Base-by-base conservation (phyloP, 2,888 invertebrate genomes). In the Polymixis lichenea region DNA sequence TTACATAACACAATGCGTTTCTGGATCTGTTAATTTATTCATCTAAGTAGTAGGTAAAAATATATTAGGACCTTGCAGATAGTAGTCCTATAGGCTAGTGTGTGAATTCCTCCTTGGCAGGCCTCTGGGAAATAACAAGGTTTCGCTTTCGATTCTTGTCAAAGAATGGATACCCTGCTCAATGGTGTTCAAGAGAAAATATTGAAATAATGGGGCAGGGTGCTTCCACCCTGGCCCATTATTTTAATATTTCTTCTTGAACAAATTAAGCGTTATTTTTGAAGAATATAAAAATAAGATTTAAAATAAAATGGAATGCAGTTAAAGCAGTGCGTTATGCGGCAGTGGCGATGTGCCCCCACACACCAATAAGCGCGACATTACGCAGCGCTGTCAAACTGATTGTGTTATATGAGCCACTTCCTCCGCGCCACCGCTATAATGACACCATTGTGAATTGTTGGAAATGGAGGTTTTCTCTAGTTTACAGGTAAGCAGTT, bases 361-460 rank as follows among this genome's bases (percentile, higher is more conserved):
- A 25, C 83, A 66, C 84, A 66, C 67, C 80, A 75, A 70, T 76
- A 79, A 60, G 60, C 71, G 56, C 22, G 9, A 67, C 70, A 38
- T 28, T 72, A 68, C 74, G 68, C 72, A 43, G 43, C 38, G 66
- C 61, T 86, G 88, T 78, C 86, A 70, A 55, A 28, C 65, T 86
- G 80, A 86, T 86, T 83, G 78, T 88, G 62, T 69, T 88, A 80
- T 86, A 86, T 69, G 87, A 84, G 77, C 58, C 68, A 62, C 76
- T 80, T 85, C 74, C 65, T 73, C 60, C 69, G 32, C 64, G 25
- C 58, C 46, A 8, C 69, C 8, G 13, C 49, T 49, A 11, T 43
- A 61, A 43, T 53, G 61, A 65, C 73, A 78, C 60, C 61, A 55
- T 58, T 64, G 46, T 56, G 49, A 71, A 49, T 55, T 32, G n/a